Conservation (phyloP, 2,888 invertebrate species). For the Odontocerum albicorne region DNA sequence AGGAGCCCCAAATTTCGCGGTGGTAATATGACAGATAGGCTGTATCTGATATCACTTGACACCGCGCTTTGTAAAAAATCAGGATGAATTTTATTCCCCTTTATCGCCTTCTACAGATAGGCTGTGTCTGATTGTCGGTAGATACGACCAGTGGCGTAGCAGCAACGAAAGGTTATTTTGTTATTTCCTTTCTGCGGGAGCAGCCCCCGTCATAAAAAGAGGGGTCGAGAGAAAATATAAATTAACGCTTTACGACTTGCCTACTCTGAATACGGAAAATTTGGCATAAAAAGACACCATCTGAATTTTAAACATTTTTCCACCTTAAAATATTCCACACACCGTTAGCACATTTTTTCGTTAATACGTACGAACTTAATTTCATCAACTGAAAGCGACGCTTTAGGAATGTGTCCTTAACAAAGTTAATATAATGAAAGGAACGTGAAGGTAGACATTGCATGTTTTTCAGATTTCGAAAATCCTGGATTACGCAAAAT, state of each 20-base stretch:
- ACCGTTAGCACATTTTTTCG: not conserved
- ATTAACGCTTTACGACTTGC: conserved; percentile 31
- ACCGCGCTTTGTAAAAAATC: too few relatives aligned
- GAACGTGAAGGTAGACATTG: too few relatives aligned
- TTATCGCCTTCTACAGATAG: not conserved
- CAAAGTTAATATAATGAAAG: too few relatives aligned
- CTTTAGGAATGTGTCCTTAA: too few relatives aligned
- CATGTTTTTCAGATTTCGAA: too few relatives aligned
- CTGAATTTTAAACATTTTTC: not conserved
- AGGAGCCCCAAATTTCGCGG: too few relatives aligned
- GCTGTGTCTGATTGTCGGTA: not conserved
- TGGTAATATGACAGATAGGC: too few relatives aligned
- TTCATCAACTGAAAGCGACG: too few relatives aligned
- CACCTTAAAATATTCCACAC: not conserved
- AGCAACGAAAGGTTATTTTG: conserved; percentile 24
- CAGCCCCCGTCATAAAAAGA: conserved; percentile 19
- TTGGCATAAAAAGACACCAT: not conserved
- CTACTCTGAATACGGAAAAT: conserved; percentile 16
- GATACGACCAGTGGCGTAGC: not conserved
- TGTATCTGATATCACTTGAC: too few relatives aligned
- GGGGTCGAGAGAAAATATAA: conserved; percentile 24
- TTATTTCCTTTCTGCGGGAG: conserved; percentile 26
- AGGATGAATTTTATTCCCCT: too few relatives aligned
- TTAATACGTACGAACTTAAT: too few relatives aligned
- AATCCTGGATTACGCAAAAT: too few relatives aligned